A percentile compares a stretch with the other conserved stretches of the same genome.
Evolutionary conservation across 2,888 invertebrate species (phyloP).

Genomic region (Lepidochrysops patricia): DNA sequence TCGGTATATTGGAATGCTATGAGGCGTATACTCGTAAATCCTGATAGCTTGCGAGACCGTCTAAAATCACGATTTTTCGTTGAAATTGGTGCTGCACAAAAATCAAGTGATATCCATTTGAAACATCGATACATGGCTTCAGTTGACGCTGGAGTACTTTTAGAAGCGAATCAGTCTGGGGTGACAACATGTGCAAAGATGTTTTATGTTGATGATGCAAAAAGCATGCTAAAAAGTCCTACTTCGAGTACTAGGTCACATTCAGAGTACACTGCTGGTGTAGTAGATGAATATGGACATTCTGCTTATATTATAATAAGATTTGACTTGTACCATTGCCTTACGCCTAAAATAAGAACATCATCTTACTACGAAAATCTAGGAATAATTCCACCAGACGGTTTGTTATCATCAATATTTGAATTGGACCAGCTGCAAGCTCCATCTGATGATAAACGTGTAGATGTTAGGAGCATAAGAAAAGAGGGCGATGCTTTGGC

Average conservation of each 20-base stretch:
- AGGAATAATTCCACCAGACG: slow-evolving; percentile 39
- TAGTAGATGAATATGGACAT: slow-evolving; percentile 47
- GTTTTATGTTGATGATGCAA: slow-evolving; percentile 38
- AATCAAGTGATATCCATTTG: slow-evolving; percentile 47
- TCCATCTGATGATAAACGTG: slow-evolving; percentile 34
- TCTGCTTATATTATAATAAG: slow-evolving; percentile 42
- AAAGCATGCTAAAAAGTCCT: slow-evolving; percentile 48
- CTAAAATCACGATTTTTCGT: slow-evolving; percentile 41
- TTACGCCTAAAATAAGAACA: slow-evolving; percentile 44
- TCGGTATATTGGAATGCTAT: slow-evolving; percentile 57
- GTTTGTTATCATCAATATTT: slow-evolving; percentile 31
- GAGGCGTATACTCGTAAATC: slow-evolving; percentile 52
- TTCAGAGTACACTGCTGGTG: slow-evolving; percentile 37
- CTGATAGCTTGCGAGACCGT: slow-evolving; percentile 33
- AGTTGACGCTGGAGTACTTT: slow-evolving; percentile 45
- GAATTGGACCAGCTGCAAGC: slow-evolving; percentile 33
- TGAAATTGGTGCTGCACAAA: slow-evolving; percentile 60
- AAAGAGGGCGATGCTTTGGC: slow-evolving; percentile 55
- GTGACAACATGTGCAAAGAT: slow-evolving; percentile 45
- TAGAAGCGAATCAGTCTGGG: slow-evolving; percentile 46
- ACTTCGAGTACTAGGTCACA: slow-evolving; percentile 49
- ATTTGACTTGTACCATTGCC: slow-evolving; percentile 48
- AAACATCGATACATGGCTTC: slow-evolving; percentile 55
- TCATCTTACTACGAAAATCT: slow-evolving; percentile 41
- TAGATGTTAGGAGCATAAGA: slow-evolving; percentile 48